These are phyloP conservation scores for Chromobotia macracanthus DNA, from an alignment of 2,797 vertebrate genomes.

Conservation along the genomic window DNA sequence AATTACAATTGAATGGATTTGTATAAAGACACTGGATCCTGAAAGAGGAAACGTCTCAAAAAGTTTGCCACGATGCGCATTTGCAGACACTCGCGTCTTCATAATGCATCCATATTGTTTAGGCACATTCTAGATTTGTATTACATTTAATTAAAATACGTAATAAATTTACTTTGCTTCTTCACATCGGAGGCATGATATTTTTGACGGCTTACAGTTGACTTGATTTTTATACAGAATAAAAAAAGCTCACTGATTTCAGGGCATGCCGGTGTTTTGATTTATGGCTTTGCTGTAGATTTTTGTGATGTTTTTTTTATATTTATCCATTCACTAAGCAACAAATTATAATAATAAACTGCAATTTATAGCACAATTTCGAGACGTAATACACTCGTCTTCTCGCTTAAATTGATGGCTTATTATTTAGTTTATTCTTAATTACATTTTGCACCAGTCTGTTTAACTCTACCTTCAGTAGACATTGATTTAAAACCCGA, in stretches of 20 bases:
- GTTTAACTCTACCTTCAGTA: neutral
- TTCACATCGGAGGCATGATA: neutral
- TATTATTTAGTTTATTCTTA: neutral
- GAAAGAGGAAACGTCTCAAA: neutral
- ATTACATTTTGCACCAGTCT: neutral
- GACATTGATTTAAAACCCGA: neutral
- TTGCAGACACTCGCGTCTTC: neutral
- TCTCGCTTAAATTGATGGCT: neutral
- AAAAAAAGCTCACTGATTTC: neutral
- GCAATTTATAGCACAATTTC: neutral
- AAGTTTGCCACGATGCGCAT: neutral
- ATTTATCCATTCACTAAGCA: neutral
- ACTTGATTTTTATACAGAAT: neutral
- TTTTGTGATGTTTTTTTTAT: neutral
- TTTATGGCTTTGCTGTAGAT: neutral
- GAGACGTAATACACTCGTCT: neutral
- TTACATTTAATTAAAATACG: neutral
- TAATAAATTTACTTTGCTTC: neutral
- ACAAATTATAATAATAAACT: neutral
- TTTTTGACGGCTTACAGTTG: neutral
- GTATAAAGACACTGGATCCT: no score
- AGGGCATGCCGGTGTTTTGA: neutral
- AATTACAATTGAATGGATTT: neutral
- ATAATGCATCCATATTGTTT: neutral
- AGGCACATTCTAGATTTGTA: neutral